A percentile compares a stretch with the other conserved stretches of the same genome.
Evolutionary conservation across 1,140 invertebrate genomes (phyloP).

Genomic region (Physella acuta): DNA sequence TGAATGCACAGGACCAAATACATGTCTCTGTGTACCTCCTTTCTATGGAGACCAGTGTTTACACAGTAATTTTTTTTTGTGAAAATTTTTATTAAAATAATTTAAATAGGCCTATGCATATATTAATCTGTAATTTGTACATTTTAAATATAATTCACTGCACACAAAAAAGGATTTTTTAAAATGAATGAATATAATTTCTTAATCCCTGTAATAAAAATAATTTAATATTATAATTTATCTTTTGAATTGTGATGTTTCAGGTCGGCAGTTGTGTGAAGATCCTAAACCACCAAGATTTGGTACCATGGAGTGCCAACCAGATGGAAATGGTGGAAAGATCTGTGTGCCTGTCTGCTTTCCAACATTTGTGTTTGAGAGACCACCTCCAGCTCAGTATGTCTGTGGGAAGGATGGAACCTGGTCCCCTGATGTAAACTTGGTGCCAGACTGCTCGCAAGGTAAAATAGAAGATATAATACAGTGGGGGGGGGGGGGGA

Average conservation of each 20-base stretch:
- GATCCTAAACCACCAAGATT: constrained; percentile 32
- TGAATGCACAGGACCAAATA: constrained; percentile 71
- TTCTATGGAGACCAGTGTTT: constrained; percentile 72
- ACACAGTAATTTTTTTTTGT: constrained; percentile 14
- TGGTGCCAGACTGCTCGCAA: constrained; percentile 73
- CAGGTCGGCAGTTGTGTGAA: constrained; percentile 35
- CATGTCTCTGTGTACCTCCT: constrained; percentile 71
- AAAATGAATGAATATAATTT: neutral
- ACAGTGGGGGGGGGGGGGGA: too few species aligned
- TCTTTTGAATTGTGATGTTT: neutral
- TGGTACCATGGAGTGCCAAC: constrained; percentile 35
- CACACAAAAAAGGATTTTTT: neutral
- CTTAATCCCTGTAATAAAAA: neutral
- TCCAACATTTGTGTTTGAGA: constrained; percentile 66
- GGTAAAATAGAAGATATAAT: too few species aligned
- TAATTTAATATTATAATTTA: neutral
- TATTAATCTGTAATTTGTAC: neutral
- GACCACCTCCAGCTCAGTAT: constrained; percentile 67
- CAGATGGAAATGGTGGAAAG: constrained; percentile 27
- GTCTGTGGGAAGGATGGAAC: constrained; percentile 68
- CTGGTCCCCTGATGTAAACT: constrained; percentile 68
- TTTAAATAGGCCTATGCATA: neutral
- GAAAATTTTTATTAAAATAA: neutral
- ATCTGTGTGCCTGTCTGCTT: constrained; percentile 71
- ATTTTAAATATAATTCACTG: neutral